Percentiles rank a stretch among this genome's conserved stretches.
These are phyloP conservation scores for Eilema caniola DNA, from an alignment of 2,888 invertebrate genomes.

Conservation along the genomic window DNA sequence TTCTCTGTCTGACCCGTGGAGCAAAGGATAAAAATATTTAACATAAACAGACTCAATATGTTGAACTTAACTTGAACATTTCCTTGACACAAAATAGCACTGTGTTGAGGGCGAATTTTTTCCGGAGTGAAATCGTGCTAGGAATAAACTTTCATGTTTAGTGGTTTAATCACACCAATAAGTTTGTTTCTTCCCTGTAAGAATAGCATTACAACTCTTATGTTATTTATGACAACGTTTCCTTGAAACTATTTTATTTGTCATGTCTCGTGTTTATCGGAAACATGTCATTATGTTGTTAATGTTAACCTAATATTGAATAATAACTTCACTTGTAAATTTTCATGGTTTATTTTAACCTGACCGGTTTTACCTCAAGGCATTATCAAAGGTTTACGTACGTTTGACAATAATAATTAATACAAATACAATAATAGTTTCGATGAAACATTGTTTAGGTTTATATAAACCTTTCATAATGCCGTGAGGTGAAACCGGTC, in stretches of 20 bases:
- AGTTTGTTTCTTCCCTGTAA: neutral
- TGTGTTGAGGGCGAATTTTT: slow-evolving; percentile 42
- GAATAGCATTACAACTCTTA: neutral
- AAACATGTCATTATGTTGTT: neutral
- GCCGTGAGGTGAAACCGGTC: no score
- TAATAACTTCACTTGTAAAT: no score
- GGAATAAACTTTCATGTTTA: slow-evolving; percentile 24
- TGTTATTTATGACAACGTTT: neutral
- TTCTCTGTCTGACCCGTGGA: neutral
- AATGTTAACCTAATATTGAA: no score
- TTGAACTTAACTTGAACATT: slow-evolving; percentile 13
- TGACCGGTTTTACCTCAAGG: no score
- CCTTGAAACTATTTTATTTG: neutral
- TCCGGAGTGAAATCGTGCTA: slow-evolving; percentile 38
- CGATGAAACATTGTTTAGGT: no score
- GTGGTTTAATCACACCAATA: neutral
- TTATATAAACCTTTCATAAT: no score
- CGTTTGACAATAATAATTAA: no score
- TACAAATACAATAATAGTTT: no score
- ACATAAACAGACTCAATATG: slow-evolving; percentile 5
- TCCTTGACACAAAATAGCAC: slow-evolving; percentile 18
- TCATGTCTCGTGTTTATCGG: neutral
- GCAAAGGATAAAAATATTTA: slow-evolving; percentile 2
- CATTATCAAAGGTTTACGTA: no score
- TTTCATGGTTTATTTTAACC: no score